A percentile compares a stretch with the other conserved stretches of the same genome.
phyloP scores from a whole-genome alignment of 2,888 invertebrate species.

The Pristionchus entomophagus region DNA sequence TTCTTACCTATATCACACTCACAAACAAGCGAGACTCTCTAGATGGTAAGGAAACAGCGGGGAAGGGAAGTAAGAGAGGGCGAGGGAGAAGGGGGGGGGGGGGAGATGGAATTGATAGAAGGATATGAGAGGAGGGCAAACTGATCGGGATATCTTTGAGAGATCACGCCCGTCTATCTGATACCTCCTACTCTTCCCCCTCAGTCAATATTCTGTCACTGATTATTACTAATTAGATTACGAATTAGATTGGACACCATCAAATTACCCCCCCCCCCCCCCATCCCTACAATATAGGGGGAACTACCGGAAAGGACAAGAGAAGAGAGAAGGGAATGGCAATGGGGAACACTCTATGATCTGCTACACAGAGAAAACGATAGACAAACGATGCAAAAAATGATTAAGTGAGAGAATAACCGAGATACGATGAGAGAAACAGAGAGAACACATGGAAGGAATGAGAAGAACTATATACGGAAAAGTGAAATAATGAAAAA shows the following conservation, averaged over 20 bases:
- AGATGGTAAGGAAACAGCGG: constrained; percentile 3
- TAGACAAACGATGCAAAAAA: constrained; percentile 19
- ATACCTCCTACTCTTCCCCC: background rate
- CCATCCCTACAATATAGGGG: background rate
- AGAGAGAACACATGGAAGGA: background rate
- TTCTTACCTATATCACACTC: constrained; percentile 1
- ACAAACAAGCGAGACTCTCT: constrained; percentile 27
- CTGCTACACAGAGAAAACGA: background rate
- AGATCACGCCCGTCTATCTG: background rate
- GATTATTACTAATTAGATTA: no score
- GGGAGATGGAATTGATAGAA: background rate
- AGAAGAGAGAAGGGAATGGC: background rate
- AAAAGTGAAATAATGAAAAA: background rate
- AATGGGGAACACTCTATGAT: background rate
- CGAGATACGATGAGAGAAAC: background rate
- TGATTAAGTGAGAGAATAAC: background rate
- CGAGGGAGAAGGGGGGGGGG: no score
- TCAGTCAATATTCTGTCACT: background rate
- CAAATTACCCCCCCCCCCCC: constrained; percentile 11
- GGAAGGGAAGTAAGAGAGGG: background rate
- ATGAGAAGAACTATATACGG: background rate
- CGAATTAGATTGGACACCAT: background rate
- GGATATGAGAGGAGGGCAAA: constrained; percentile 15
- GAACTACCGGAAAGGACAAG: constrained; percentile 25
- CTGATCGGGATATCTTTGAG: background rate